Evolutionary conservation across 2,797 vertebrate genomes (phyloP).

Genomic region (Rhinella marina): DNA sequence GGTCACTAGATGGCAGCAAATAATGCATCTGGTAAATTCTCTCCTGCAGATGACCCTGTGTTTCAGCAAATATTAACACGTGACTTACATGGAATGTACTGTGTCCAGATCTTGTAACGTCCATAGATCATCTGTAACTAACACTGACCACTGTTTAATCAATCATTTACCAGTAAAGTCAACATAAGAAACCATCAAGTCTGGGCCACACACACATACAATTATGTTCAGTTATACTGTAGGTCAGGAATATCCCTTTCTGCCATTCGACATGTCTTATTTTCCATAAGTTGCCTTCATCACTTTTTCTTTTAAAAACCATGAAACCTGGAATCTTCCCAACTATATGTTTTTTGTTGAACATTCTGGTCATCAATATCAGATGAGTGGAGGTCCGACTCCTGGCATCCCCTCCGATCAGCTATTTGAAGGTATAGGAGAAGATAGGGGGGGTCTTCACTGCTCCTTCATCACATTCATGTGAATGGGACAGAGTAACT

Average conservation of each 20-base stretch:
- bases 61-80: not conserved
- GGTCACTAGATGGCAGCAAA: constrained; percentile 44
- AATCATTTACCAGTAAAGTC: constrained; percentile 27
- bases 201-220: not conserved
- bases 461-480: too few relatives aligned
- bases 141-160: not conserved
- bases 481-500: too few relatives aligned
- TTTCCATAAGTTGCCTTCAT: too few relatives aligned
- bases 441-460: too few relatives aligned
- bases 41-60: not conserved
- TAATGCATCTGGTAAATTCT: not conserved
- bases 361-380: too few relatives aligned
- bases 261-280: too few relatives aligned
- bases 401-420: too few relatives aligned
- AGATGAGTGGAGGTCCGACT: too few relatives aligned
- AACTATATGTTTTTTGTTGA: too few relatives aligned
- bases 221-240: not conserved
- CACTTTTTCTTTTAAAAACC: not conserved
- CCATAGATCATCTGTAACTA: not conserved
- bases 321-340: too few relatives aligned
- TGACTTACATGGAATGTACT: not conserved
- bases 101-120: not conserved
- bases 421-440: too few relatives aligned
- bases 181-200: not conserved
- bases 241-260: too few relatives aligned